phyloP scores from a whole-genome alignment of 2,888 invertebrate genomes.

The Eupithecia centaureata region DNA sequence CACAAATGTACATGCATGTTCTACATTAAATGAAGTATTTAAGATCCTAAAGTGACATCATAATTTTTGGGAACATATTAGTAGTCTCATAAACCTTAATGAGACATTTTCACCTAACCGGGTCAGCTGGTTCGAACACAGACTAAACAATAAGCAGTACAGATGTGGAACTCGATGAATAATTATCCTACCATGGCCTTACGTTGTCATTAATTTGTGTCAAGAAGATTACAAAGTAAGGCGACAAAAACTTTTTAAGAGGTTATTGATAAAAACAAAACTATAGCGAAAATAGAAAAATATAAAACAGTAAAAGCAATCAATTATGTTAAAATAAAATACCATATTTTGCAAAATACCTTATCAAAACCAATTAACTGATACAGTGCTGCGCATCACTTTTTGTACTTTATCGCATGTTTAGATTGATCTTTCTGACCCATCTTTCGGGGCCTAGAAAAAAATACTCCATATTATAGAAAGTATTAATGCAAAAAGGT shows the following conservation, averaged over 20 bases:
- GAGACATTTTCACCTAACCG: conserved; percentile 57
- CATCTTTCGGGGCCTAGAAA: too few relatives aligned
- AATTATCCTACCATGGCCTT: neutral
- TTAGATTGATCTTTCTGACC: too few relatives aligned
- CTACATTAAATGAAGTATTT: neutral
- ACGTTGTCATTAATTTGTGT: neutral
- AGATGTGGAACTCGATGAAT: conserved; percentile 18
- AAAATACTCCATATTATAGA: too few relatives aligned
- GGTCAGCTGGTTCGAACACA: conserved; percentile 47
- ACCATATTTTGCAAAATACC: too few relatives aligned
- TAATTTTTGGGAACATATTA: conserved; percentile 29
- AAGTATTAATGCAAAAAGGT: too few relatives aligned
- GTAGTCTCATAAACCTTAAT: conserved; percentile 61
- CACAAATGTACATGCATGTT: neutral
- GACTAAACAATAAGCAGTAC: neutral
- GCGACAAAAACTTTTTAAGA: neutral
- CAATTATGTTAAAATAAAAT: too few relatives aligned
- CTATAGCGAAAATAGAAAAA: neutral
- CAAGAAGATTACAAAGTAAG: too few relatives aligned
- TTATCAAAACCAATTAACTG: too few relatives aligned
- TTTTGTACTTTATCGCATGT: too few relatives aligned
- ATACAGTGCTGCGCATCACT: too few relatives aligned
- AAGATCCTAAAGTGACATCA: neutral
- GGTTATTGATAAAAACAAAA: neutral
- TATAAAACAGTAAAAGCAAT: too few relatives aligned